A percentile compares a stretch with the other conserved stretches of the same genome.
Conservation (phyloP, 2,888 invertebrate species). For the Nomada fabriciana region DNA sequence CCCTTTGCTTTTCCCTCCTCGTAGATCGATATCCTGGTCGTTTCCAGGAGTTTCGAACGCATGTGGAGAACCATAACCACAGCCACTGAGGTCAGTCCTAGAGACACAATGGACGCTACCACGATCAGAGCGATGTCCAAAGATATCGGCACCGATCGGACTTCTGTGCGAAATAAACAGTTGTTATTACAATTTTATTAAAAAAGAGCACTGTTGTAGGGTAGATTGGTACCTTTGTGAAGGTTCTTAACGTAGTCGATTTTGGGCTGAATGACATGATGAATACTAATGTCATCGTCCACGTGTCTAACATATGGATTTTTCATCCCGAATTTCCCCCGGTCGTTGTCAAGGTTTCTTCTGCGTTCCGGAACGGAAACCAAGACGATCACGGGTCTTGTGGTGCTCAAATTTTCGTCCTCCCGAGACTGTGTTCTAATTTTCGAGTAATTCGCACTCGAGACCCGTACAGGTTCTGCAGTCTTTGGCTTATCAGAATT, state of each 20-base stretch:
- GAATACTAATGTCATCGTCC: conserved; percentile 30
- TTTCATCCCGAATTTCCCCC: conserved; percentile 54
- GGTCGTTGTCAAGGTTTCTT: conserved; percentile 50
- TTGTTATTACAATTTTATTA: not conserved
- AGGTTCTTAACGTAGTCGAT: conserved; percentile 76
- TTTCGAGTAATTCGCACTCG: conserved; percentile 14
- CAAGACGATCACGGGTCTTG: conserved; percentile 65
- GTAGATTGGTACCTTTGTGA: conserved; percentile 69
- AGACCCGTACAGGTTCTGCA: conserved; percentile 8
- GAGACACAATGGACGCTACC: conserved; percentile 79
- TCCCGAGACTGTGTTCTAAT: conserved; percentile 18
- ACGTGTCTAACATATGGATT: conserved; percentile 45
- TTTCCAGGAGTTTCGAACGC: conserved; percentile 78
- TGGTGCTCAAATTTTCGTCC: conserved; percentile 50
- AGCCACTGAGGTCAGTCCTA: conserved; percentile 79
- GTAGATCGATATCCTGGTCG: conserved; percentile 79
- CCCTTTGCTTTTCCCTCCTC: conserved; percentile 74
- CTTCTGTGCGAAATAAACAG: conserved; percentile 47
- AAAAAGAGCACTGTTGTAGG: too few relatives aligned
- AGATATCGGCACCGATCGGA: conserved; percentile 71
- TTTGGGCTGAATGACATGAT: conserved; percentile 64
- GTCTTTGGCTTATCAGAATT: conserved; percentile 22
- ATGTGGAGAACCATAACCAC: conserved; percentile 80
- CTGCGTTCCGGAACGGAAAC: conserved; percentile 67
- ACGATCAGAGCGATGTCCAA: conserved; percentile 79